A percentile compares a stretch with the other conserved stretches of the same genome.
Evolutionary conservation across 2,797 vertebrate species (phyloP).

Genomic region (Siniperca obscura): DNA sequence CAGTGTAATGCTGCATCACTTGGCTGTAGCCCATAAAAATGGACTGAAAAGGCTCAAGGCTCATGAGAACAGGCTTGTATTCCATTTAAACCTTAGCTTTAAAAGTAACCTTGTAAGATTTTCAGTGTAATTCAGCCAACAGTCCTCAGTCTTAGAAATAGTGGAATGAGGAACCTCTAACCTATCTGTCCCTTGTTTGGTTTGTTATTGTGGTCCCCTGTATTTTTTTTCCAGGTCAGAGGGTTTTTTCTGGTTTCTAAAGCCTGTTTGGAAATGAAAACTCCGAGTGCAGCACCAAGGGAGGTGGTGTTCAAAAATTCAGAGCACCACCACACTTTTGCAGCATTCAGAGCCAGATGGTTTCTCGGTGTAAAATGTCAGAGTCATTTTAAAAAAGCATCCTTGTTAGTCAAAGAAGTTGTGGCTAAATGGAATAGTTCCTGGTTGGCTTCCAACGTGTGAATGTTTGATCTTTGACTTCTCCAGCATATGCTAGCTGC

Average conservation of each 20-base stretch:
- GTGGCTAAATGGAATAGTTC: background rate
- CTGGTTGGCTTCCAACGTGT: constrained; percentile 25
- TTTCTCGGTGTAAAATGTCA: constrained; percentile 24
- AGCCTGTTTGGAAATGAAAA: constrained; percentile 46
- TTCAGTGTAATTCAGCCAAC: background rate
- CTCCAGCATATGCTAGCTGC: background rate
- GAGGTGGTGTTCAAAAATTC: constrained; percentile 37
- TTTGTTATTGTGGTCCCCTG: background rate
- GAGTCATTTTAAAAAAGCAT: constrained; percentile 46
- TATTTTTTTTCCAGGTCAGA: constrained; percentile 28
- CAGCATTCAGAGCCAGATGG: constrained; percentile 8
- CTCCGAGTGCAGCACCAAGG: background rate
- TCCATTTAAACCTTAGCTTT: constrained; percentile 15
- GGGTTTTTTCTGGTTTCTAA: constrained; percentile 21
- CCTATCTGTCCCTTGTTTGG: background rate
- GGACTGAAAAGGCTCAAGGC: constrained; percentile 24
- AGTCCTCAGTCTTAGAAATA: background rate
- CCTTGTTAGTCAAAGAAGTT: constrained; percentile 4
- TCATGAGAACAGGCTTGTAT: constrained; percentile 2
- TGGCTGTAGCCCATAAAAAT: constrained; percentile 9
- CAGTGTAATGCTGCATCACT: constrained; percentile 8
- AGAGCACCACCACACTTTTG: background rate
- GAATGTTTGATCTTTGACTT: constrained; percentile 29
- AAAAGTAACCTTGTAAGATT: constrained; percentile 12
- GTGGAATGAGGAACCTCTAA: constrained; percentile 16